phyloP scores from a whole-genome alignment of 2,113 vertebrate species.

The Halcyon malimbica region DNA sequence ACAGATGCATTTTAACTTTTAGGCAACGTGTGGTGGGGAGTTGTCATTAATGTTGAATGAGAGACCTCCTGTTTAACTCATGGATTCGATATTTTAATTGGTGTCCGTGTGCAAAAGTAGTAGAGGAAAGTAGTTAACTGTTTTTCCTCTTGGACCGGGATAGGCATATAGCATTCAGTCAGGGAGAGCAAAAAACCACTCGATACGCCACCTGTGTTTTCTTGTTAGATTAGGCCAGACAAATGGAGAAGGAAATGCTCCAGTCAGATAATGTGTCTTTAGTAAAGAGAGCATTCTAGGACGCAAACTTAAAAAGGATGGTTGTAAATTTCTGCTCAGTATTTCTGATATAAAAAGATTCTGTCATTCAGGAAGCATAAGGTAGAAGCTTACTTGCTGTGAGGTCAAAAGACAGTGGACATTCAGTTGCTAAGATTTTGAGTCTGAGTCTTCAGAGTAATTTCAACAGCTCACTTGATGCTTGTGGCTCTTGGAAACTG shows the following conservation, averaged over 20 bases:
- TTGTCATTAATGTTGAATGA: constrained; percentile 67
- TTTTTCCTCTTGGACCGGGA: constrained; percentile 2
- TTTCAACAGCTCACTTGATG: background rate
- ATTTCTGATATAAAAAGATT: background rate
- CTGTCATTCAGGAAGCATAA: background rate
- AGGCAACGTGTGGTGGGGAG: constrained; percentile 52
- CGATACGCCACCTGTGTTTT: background rate
- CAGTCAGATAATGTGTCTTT: background rate
- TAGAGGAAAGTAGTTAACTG: constrained; percentile 52
- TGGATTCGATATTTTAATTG: constrained; percentile 71
- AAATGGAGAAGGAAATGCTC: background rate
- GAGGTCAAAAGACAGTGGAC: background rate
- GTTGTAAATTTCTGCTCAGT: background rate
- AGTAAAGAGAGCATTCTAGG: background rate
- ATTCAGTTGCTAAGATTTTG: background rate
- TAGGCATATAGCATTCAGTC: background rate
- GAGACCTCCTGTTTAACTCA: constrained; percentile 67
- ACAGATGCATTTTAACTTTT: constrained; percentile 67
- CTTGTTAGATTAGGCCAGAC: constrained; percentile 2
- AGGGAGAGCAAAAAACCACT: background rate
- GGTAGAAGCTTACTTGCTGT: background rate
- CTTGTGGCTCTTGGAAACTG: background rate
- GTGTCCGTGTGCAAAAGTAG: constrained; percentile 56
- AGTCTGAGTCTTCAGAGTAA: background rate
- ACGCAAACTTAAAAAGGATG: background rate